Conservation (phyloP, 2,797 vertebrate species). For the Ara ararauna region DNA sequence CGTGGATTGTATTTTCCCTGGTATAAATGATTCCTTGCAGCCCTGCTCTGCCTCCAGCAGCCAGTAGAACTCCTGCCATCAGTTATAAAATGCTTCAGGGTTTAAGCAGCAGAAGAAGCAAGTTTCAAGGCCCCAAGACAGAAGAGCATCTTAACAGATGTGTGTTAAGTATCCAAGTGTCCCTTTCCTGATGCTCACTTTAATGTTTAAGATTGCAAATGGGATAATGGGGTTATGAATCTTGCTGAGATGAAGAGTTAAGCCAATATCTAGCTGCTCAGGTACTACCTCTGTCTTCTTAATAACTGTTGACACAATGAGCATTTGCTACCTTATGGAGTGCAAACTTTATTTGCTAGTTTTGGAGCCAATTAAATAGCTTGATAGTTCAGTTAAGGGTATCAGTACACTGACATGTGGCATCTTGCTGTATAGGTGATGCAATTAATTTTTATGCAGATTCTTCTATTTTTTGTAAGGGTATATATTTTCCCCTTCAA, state of each 20-base stretch:
- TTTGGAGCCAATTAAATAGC: background rate
- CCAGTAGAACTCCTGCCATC: background rate
- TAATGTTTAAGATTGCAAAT: background rate
- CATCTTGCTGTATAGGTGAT: background rate
- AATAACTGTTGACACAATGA: background rate
- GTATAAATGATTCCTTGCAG: background rate
- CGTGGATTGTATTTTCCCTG: background rate
- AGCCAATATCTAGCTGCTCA: background rate
- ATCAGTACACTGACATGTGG: background rate
- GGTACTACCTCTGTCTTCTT: background rate
- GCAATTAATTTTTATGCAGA: background rate
- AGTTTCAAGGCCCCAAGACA: background rate
- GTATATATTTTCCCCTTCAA: background rate
- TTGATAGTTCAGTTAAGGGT: background rate
- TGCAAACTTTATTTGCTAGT: background rate
- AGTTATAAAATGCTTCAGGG: background rate
- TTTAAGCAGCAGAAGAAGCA: background rate
- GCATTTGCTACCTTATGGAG: background rate
- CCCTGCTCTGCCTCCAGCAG: background rate
- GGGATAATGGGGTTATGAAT: background rate
- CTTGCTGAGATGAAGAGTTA: background rate
- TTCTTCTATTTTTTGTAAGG: background rate
- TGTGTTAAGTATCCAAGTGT: background rate
- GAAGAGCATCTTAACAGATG: background rate
- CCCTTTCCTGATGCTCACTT: background rate